These are phyloP conservation scores for Nipponacmea schrenckii DNA, from an alignment of 2,888 invertebrate species.

Conservation along the genomic window DNA sequence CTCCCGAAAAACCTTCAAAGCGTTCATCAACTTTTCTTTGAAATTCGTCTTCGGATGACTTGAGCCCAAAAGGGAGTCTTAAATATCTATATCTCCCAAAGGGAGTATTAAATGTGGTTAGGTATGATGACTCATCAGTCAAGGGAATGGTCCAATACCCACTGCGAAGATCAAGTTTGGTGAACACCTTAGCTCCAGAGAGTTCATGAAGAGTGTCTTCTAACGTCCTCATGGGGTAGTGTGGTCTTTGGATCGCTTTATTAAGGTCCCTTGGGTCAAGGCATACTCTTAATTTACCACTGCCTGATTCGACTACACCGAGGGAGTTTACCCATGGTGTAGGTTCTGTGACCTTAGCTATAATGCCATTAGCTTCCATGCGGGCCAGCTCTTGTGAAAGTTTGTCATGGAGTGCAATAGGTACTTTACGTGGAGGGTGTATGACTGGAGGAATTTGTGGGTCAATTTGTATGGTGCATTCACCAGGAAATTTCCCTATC, in stretches of 20 bases:
- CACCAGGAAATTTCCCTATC: too few species aligned
- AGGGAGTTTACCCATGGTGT: conserved; percentile 12
- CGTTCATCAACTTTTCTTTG: too few species aligned
- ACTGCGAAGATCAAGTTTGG: conserved; percentile 23
- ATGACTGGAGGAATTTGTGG: too few species aligned
- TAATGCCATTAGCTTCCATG: conserved; percentile 13
- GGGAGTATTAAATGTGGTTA: conserved; percentile 23
- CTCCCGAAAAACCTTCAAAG: too few species aligned
- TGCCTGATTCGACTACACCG: conserved; percentile 10
- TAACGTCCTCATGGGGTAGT: conserved; percentile 13
- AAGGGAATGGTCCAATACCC: too few species aligned
- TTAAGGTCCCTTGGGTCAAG: conserved; percentile 30
- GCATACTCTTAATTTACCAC: too few species aligned
- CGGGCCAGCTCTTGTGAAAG: conserved; percentile 13
- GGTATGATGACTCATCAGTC: conserved; percentile 16
- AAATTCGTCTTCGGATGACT: conserved; percentile 26
- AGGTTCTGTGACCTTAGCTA: conserved; percentile 19
- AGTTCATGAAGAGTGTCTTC: conserved; percentile 22
- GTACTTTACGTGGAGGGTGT: too few species aligned
- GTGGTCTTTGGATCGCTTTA: conserved; percentile 20
- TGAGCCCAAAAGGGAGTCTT: conserved; percentile 32
- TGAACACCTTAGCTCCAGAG: conserved; percentile 17
- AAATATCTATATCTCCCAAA: conserved; percentile 22
- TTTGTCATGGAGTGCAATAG: conserved; percentile 12
- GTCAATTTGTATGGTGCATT: too few species aligned